Evolutionary conservation across 2,888 invertebrate genomes (phyloP), one percentile per base, ranked within the genome.

Genomic region (Drosophila tripunctata): DNA sequence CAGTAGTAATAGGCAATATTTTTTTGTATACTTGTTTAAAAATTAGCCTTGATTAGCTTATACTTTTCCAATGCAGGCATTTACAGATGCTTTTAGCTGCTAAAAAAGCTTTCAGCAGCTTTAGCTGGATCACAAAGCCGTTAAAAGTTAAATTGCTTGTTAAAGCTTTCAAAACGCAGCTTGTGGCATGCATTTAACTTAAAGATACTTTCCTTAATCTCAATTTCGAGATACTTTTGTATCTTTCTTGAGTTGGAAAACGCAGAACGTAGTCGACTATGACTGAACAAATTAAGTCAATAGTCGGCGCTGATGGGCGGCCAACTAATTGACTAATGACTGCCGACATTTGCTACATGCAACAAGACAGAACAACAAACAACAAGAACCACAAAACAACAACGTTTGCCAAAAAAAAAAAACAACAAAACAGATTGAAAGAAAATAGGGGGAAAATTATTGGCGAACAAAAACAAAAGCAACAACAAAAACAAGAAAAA

Each of bases 291-390:
- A 76, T 76, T 72, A 62, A 76, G 57, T 51, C 64, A 55, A n/a
- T n/a, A 71, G 63, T 63, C 62, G 48, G 45, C 54, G 70, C 61
- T 71, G 74, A 65, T 65, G 71, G 84, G 73, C 81, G 67, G 52
- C 58, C 62, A 63, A 67, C 67, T 64, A 73, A 82, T 82, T 82
- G 87, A 87, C 87, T 87, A 82, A 82, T 87, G 87, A 78, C 66
- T 62, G 66, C 44, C 68, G 87, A 84, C 75, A 75, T 74, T 62
- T 71, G 76, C 72, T 64, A 80, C 87, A 77, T 72, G 57, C 64
- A 30, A 47, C 71, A 61, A 55, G 38, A 38, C 65, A 60, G 58
- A 22, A 15, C 56, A 57, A 41, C 56, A 56, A 22, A n/a, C 36
- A 50, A 38, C 54, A 58, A 31, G 24, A 14, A 24, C 27, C 55